Evolutionary conservation across 2,888 invertebrate species (phyloP).

Genomic region (Drosophila limbata): DNA sequence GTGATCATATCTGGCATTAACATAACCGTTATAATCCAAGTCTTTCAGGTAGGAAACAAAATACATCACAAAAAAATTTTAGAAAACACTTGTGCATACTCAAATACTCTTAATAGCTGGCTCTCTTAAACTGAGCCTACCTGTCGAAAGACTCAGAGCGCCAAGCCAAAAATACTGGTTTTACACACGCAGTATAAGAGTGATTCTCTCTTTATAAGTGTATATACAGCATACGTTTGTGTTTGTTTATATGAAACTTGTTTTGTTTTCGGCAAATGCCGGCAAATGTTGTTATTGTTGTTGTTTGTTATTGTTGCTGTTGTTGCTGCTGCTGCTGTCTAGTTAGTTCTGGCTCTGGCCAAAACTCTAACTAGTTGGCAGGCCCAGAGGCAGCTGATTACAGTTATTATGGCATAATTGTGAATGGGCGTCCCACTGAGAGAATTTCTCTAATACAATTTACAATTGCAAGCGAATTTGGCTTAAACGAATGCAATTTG

Average conservation of each 20-base stretch:
- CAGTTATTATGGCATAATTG: constrained; percentile 73
- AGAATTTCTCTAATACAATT: constrained; percentile 51
- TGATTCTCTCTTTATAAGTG: constrained; percentile 1
- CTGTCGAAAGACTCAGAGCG: constrained; percentile 11
- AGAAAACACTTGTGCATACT: background rate
- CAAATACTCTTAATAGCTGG: constrained; percentile 21
- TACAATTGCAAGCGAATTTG: constrained; percentile 36
- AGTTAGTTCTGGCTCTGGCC: constrained; percentile 49
- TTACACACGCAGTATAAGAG: constrained; percentile 50
- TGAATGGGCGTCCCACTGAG: constrained; percentile 37
- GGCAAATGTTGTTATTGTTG: constrained; percentile 52
- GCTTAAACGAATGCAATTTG: constrained; percentile 23
- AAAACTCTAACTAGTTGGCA: constrained; percentile 53
- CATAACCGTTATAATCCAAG: too few relatives aligned
- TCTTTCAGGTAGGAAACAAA: constrained; percentile 1
- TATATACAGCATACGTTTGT: background rate
- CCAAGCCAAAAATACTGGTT: constrained; percentile 46
- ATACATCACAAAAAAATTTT: background rate
- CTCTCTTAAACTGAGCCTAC: constrained; percentile 29
- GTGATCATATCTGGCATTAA: too few relatives aligned
- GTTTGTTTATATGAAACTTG: constrained; percentile 35
- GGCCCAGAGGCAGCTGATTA: constrained; percentile 58
- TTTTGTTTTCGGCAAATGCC: constrained; percentile 70
- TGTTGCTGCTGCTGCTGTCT: constrained; percentile 41
- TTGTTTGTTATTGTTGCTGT: constrained; percentile 23